Evolutionary conservation across 2,888 invertebrate genomes (phyloP), one percentile per base, ranked within the genome.

Genomic region (Meliscaeva auricollis): DNA sequence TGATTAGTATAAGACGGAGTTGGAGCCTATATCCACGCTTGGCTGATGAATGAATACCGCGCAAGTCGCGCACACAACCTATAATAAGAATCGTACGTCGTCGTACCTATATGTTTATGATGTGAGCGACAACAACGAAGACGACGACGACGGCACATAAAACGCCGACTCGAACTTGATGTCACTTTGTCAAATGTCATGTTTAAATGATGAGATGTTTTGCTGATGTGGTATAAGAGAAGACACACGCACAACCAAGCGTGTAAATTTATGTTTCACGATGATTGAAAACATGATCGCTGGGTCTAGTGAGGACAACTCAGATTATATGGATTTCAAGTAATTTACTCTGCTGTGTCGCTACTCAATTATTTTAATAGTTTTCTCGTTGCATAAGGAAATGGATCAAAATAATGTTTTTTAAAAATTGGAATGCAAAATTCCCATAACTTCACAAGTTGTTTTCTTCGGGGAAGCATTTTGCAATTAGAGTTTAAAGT

Each of bases 141-240:
- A 76, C 30, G 58, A 60, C 69, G 62, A 64, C 64, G 74, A 79
- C 62, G 77, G 80, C 80, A 81, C 75, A 84, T 84, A 81, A 60
- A 84, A 74, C 64, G 64, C 64, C 75, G 84, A 78, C 84, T 81
- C 80, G 84, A 78, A 87, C 87, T 84, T 88, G 88, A 88, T 88
- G 88, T 88, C 88, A 87, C 88, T 88, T 88, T 88, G 88, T 88
- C 88, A 88, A 87, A 88, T 87, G 88, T 88, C 88, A 88, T 87
- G 87, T 88, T 87, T 87, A 77, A 87, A 82, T 87, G 87, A 87
- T 83, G 87, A 75, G 87, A 83, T 85, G 81, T 73, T 77, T 73
- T 72, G 48, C 64, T 35, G 9, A 32, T 13, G n/a, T n/a, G 17
- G 46, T 26, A 7, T 30, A 64, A 38, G n/a, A 35, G 58, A 41